These are phyloP conservation scores for Mythimna impura DNA, from an alignment of 2,888 invertebrate genomes.

Conservation along the genomic window DNA sequence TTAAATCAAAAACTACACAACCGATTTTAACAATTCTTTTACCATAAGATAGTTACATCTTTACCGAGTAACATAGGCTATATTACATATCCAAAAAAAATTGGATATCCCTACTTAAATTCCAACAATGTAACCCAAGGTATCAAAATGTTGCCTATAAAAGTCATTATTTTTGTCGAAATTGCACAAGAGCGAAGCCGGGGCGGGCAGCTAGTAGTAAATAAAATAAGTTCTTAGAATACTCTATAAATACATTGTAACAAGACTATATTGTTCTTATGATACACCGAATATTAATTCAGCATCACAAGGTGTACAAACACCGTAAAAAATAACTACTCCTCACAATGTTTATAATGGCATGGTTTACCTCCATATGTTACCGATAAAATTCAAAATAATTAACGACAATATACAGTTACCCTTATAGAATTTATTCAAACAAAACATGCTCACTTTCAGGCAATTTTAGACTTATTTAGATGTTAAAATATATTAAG, in stretches of 20 bases:
- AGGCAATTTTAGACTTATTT: conserved; percentile 17
- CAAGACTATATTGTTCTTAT: conserved; percentile 55
- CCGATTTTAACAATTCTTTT: too few relatives aligned
- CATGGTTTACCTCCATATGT: conserved; percentile 78
- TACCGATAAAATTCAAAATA: conserved; percentile 76
- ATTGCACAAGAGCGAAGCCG: too few relatives aligned
- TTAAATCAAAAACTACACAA: too few relatives aligned
- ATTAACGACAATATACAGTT: conserved; percentile 61
- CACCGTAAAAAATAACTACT: conserved; percentile 75
- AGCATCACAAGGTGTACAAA: conserved; percentile 79
- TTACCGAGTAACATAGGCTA: too few relatives aligned
- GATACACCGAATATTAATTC: conserved; percentile 64
- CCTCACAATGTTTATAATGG: conserved; percentile 61
- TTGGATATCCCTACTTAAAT: too few relatives aligned
- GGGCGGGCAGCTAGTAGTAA: too few relatives aligned
- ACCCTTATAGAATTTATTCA: conserved; percentile 58
- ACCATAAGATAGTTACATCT: too few relatives aligned
- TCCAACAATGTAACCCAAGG: too few relatives aligned
- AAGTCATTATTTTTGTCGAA: too few relatives aligned
- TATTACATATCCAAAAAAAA: too few relatives aligned
- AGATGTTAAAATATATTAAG: conserved; percentile 18
- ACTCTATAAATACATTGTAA: conserved; percentile 3
- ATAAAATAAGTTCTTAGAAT: conserved; percentile 11
- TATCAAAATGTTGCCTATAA: too few relatives aligned
- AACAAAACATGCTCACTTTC: conserved; percentile 53